These are phyloP conservation scores for Camptogramma bilineatum DNA, from an alignment of 2,888 invertebrate species.

Conservation along the genomic window DNA sequence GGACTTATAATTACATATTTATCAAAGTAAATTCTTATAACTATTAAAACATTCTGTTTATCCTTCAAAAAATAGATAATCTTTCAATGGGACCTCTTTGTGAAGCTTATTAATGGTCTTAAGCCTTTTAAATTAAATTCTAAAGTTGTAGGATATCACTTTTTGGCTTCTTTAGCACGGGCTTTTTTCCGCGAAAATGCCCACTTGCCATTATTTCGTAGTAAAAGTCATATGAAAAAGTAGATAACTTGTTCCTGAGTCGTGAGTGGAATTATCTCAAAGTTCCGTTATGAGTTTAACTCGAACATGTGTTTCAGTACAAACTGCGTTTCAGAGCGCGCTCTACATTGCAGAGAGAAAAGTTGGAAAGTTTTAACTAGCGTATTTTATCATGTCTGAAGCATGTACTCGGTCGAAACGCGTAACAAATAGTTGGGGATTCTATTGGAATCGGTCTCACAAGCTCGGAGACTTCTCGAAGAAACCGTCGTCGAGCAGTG, in stretches of 20 bases:
- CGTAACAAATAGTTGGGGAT: conserved; percentile 44
- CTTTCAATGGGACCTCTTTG: too few relatives aligned
- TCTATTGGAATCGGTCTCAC: conserved; percentile 38
- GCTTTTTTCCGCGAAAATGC: too few relatives aligned
- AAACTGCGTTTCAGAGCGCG: conserved; percentile 24
- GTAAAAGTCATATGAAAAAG: not conserved
- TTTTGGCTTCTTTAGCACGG: too few relatives aligned
- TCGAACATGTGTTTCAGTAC: conserved; percentile 34
- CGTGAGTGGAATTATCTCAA: conserved; percentile 31
- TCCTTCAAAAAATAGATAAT: too few relatives aligned
- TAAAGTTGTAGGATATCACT: too few relatives aligned
- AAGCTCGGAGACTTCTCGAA: conserved; percentile 45
- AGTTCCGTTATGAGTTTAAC: conserved; percentile 31
- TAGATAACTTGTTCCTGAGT: conserved; percentile 14
- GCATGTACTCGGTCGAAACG: conserved; percentile 39
- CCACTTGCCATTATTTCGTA: conserved; percentile 10
- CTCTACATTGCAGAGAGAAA: conserved; percentile 34
- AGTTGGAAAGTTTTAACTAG: conserved; percentile 42
- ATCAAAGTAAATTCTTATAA: too few relatives aligned
- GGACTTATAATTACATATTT: too few relatives aligned
- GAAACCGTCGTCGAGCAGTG: conserved; percentile 56
- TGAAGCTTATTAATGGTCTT: too few relatives aligned
- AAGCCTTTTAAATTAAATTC: too few relatives aligned
- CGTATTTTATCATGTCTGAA: conserved; percentile 39
- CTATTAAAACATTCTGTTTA: too few relatives aligned